Percentiles rank a stretch among this genome's conserved stretches.
Conservation (phyloP, 2,113 vertebrate species). For the Melozone crissalis region DNA sequence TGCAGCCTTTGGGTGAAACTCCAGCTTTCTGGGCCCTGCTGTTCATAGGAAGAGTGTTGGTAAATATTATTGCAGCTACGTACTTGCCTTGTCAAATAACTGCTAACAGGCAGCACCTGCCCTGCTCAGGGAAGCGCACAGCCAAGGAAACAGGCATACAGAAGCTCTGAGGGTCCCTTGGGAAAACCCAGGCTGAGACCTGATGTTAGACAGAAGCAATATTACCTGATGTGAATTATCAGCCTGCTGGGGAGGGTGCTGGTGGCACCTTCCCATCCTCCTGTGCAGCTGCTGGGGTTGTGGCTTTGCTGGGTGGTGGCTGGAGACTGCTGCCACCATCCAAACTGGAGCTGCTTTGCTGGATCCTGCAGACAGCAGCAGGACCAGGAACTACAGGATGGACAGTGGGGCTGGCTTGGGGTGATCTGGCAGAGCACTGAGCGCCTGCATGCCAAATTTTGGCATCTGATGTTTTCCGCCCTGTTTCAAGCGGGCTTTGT, state of each 20-base stretch:
- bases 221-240: not conserved
- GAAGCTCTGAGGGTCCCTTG: not conserved
- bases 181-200: not conserved
- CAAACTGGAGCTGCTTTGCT: rapidly evolving
- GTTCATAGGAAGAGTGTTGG: not conserved
- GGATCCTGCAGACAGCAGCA: rapidly evolving
- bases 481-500: rapidly evolving
- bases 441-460: rapidly evolving
- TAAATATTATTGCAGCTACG: slow-evolving; percentile 36
- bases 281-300: rapidly evolving
- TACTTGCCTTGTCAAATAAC: slow-evolving; percentile 14
- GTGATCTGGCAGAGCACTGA: rapidly evolving
- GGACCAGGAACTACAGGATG: not conserved
- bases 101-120: slow-evolving; percentile 31
- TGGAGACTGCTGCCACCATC: not conserved
- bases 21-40: not conserved
- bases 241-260: rapidly evolving
- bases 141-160: rapidly evolving
- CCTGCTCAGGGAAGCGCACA: rapidly evolving
- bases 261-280: not conserved
- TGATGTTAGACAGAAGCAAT: not conserved
- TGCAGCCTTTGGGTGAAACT: not conserved
- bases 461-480: rapidly evolving
- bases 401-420: no score
- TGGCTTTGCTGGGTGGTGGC: not conserved